Evolutionary conservation across 2,888 invertebrate species (phyloP).

Genomic region (Campoplex nolae): DNA sequence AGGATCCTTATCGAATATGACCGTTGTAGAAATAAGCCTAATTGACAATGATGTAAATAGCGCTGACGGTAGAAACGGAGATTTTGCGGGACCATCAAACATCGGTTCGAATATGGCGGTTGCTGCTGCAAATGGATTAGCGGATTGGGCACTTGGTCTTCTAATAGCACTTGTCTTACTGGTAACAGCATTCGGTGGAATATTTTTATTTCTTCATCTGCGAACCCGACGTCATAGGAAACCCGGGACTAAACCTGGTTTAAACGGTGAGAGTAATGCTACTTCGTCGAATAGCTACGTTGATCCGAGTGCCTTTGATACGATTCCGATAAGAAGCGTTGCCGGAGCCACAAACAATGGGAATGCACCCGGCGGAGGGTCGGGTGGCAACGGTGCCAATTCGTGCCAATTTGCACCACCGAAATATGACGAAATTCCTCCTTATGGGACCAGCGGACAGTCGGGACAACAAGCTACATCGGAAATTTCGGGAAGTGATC

Average conservation of each 20-base stretch:
- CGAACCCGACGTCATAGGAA: conserved; percentile 92
- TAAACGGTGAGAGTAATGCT: conserved; percentile 90
- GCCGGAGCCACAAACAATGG: conserved; percentile 81
- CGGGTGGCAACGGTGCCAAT: conserved; percentile 76
- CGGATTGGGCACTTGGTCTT: conserved; percentile 95
- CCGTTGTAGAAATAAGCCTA: conserved; percentile 92
- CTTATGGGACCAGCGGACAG: conserved; percentile 90
- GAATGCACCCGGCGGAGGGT: conserved; percentile 83
- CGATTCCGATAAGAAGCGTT: conserved; percentile 92
- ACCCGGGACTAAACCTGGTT: conserved; percentile 90
- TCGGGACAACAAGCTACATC: conserved; percentile 90
- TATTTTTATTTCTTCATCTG: conserved; percentile 94
- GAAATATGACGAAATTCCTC: conserved; percentile 96
- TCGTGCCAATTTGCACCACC: conserved; percentile 93
- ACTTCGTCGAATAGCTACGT: conserved; percentile 92
- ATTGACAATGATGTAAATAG: conserved; percentile 80
- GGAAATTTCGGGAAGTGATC: conserved; percentile 96
- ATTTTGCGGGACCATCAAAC: conserved; percentile 85
- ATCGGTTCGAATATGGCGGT: conserved; percentile 87
- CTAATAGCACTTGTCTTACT: conserved; percentile 93
- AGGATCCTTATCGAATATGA: conserved; percentile 93
- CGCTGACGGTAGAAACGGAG: conserved; percentile 82
- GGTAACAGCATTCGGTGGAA: conserved; percentile 93
- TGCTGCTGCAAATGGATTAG: conserved; percentile 89
- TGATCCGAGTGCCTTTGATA: conserved; percentile 95